Base-by-base conservation (phyloP, 2,113 vertebrate species). In the Boulengeromyrus knoepffleri region DNA sequence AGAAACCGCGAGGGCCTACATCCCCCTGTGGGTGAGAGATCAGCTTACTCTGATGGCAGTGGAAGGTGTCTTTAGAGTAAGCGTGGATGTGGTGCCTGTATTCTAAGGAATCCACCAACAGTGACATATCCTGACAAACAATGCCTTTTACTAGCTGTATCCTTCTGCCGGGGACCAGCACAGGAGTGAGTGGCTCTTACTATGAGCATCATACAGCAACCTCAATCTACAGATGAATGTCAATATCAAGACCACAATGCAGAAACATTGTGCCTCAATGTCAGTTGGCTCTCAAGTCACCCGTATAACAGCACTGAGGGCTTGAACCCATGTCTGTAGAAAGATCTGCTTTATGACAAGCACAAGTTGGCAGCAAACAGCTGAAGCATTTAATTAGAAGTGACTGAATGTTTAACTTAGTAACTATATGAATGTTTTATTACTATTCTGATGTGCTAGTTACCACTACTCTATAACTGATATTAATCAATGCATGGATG, bases 1-100 rank as follows among this genome's bases (percentile, higher is more conserved):
- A 91, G 62, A 93, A 90, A 80, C 97, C 97, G 6, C 15, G 90
- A 74, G 91, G 93, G 24, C 97, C 97, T n/a, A 93, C 5, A 0
- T 91, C 93, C 13, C 97, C 97, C 97, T 98, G 93, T 19, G 45
- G 45, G 89, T 1, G 90, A 90, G 1, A 90, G 42, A 42, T 62
- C 31, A 56, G 70, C 90, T 21, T 7, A 89, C 27, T 36, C 2
- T 19, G 39, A 21, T 84, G 39, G 21, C 45, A 84, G 39, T 24
- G 9, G 36, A 19, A 45, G 42, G 36, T n/a, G 21, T 84, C 31
- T 19, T 45, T 42, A 36, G 36, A 84, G 21, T 46, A 36, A 39
- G 80, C 13, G 10, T 74, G 31, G 31, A 77, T 39, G 70, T 77
- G 31, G 31, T 39, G 70, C 70, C 31, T 74, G 66, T 36, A 13